Evolutionary conservation across 1,140 invertebrate genomes (phyloP).

Genomic region (Lethocerus indicus): DNA sequence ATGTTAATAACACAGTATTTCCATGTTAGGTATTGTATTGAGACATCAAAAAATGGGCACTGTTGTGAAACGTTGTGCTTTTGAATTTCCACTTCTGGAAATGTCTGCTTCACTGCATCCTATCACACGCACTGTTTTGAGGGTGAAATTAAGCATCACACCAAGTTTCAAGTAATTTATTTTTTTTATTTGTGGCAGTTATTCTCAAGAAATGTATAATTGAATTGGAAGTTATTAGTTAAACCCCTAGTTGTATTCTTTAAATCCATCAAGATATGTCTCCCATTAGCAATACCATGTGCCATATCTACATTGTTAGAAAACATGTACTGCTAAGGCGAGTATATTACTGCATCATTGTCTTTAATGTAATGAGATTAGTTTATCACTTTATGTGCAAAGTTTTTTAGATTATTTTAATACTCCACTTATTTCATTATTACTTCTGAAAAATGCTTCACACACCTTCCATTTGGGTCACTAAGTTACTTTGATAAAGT

Average conservation of each 20-base stretch:
- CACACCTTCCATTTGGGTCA: too few species aligned
- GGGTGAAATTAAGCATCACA: conserved; percentile 65
- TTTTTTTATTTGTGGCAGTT: neutral
- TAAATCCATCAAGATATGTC: too few species aligned
- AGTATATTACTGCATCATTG: too few species aligned
- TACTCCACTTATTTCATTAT: conserved; percentile 6
- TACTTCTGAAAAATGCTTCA: neutral
- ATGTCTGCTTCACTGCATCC: conserved; percentile 79
- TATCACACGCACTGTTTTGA: conserved; percentile 82
- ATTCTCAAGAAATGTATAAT: too few species aligned
- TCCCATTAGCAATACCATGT: too few species aligned
- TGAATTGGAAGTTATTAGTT: too few species aligned
- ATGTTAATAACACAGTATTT: conserved; percentile 1
- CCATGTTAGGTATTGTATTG: conserved; percentile 45
- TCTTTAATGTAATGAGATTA: too few species aligned
- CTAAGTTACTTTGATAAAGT: neutral
- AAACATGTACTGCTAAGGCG: too few species aligned
- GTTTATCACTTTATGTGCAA: too few species aligned
- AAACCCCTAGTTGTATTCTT: too few species aligned
- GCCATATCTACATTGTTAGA: too few species aligned
- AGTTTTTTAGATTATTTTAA: too few species aligned
- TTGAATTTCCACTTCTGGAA: conserved; percentile 68
- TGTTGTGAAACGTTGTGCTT: conserved; percentile 66
- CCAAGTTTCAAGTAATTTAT: conserved; percentile 54
- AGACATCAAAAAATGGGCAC: conserved; percentile 57